Evolutionary conservation across 2,888 invertebrate genomes (phyloP), one percentile per base, ranked within the genome.

Genomic region (Rhagophthalmus giganteus): DNA sequence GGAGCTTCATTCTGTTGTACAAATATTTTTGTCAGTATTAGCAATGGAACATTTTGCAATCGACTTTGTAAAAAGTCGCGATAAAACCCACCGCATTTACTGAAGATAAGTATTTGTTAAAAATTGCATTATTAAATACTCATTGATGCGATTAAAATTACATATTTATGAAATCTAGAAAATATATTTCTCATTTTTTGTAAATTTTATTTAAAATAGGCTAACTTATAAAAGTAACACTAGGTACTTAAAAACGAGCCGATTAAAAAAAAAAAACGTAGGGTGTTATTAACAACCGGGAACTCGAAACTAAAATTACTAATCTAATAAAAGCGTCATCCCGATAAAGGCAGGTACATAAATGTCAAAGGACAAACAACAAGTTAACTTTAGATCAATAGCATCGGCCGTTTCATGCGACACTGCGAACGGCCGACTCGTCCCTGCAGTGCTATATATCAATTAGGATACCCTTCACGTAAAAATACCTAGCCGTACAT

Each of bases 381-480:
- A 61, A 63, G 60, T 63, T 59, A 62, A 60, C 54, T 60, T 42
- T 30, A 58, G 62, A 64, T 64, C 64, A 64, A 63, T 64, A 62
- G 56, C 46, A 46, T 54, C 46, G 57, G 48, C 52, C 49, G 42
- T 40, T 54, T 38, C 47, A 51, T 53, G 56, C 58, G 54, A 54
- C 60, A 59, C 46, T 54, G 54, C 56, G 51, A 60, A 54, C 41
- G 53, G 47, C 58, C 55, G 59, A 62, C 54, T 56, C 57, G 65
- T 65, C 66, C 68, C 68, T 58, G 60, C 60, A 64, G 68, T 57
- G 66, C 65, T 57, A 68, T 70, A 67, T 67, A 69, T 70, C 70
- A 70, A 70, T 70, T 70, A 69, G 47, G 55, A 57, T 60, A 60
- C 57, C 54, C 39, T 46, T 47, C 58, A 55, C 57, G 59, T 59